Base-by-base conservation (phyloP, 2,797 vertebrate species). In the Periophthalmus magnuspinnatus region DNA sequence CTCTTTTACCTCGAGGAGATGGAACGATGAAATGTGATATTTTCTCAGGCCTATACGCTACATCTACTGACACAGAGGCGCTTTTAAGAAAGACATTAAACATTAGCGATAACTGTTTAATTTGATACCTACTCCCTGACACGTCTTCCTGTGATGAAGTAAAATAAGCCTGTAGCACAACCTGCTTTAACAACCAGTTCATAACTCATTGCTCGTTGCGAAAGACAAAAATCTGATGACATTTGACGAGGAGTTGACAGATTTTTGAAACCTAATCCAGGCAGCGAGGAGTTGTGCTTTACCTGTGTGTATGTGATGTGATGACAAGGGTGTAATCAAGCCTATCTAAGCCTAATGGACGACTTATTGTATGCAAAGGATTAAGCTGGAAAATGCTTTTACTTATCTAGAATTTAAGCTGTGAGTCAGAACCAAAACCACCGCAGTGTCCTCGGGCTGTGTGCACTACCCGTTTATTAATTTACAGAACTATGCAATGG, bases 331-430 rank as follows among this genome's bases (percentile, higher is more conserved):
- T 76, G 77, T 80, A 85, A 84, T 86, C 79, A 71, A 65, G 67
- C 78, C 72, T 78, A 75, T 88, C 67, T 77, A 76, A 48, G 61
- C 78, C 71, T 86, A 90, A 86, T 89, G 77, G 86, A 68, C 76
- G 64, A 72, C 55, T 72, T 74, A 88, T 88, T 86, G 84, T 92
- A 76, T 85, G 72, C 45, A 65, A 76, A 5, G 73, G 86, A 88
- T 90, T 83, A 87, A 24, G 24, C 34, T 72, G 81, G 55, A 91
- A 90, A 89, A 81, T 65, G 56, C 68, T 82, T 86, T 80, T 79
- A 72, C 79, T 87, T 84, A 58, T 74, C 70, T 79, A 78, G 77
- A 71, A 85, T 87, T 85, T 81, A 86, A 86, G 67, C 74, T 73
- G 36, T 67, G 19, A 71, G 71, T 65, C 68, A 63, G 66, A 33